Evolutionary conservation across 2,888 invertebrate species (phyloP).

Genomic region (Andricus curvator): DNA sequence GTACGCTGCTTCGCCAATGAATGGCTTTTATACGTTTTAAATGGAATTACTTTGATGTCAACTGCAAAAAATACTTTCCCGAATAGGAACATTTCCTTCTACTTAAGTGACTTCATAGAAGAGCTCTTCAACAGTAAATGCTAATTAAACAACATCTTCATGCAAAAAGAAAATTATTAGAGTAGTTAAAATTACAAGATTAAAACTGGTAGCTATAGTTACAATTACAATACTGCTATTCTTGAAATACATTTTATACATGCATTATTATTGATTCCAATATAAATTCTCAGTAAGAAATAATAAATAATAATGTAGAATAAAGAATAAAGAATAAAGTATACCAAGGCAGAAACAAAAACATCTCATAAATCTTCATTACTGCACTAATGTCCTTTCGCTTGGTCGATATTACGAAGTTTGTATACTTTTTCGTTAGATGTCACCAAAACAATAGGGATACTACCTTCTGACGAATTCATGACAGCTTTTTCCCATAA

Average conservation of each 20-base stretch:
- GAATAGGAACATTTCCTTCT: no score
- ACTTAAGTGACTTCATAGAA: no score
- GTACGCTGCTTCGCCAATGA: neutral
- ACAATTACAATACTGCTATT: no score
- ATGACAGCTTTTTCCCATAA: slow-evolving; percentile 13
- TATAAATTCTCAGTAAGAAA: no score
- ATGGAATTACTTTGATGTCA: neutral
- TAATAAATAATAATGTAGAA: neutral
- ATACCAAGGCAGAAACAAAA: neutral
- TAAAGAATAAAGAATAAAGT: neutral
- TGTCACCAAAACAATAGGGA: neutral
- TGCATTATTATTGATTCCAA: no score
- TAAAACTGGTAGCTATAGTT: no score
- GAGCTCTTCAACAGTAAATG: no score
- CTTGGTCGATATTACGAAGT: neutral
- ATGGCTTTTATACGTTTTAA: neutral
- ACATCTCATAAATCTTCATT: slow-evolving; percentile 25
- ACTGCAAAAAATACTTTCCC: neutral
- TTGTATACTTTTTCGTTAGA: neutral
- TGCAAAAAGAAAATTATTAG: no score
- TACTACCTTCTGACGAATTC: slow-evolving; percentile 1
- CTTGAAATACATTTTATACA: neutral
- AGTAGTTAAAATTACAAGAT: no score
- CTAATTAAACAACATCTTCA: no score
- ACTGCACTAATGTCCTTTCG: neutral